These are phyloP conservation scores for Coranthus polyacanthus DNA, from an alignment of 2,797 vertebrate species.

Conservation along the genomic window DNA sequence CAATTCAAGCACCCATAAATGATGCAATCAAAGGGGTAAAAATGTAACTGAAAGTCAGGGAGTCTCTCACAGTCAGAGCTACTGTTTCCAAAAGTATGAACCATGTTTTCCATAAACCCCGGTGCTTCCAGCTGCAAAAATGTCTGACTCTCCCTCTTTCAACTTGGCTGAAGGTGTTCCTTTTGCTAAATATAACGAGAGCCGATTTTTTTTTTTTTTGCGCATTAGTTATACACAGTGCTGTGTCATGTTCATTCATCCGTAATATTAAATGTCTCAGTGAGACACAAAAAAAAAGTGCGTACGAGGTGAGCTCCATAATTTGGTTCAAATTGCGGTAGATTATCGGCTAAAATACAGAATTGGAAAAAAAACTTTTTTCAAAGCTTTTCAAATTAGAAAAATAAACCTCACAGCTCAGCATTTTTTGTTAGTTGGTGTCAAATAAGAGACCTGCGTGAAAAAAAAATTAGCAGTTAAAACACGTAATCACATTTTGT, in stretches of 20 bases:
- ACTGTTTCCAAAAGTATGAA: neutral
- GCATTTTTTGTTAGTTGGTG: neutral
- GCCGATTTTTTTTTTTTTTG: neutral
- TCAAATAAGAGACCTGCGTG: neutral
- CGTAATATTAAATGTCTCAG: neutral
- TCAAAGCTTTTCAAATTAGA: too few species aligned
- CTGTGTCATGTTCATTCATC: neutral
- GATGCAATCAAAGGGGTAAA: conserved; percentile 28
- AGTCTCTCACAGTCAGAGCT: neutral
- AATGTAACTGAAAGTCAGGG: conserved; percentile 11
- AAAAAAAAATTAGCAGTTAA: too few species aligned
- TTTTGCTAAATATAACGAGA: neutral
- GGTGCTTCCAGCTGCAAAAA: conserved; percentile 1
- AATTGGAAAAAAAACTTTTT: neutral
- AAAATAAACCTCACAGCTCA: neutral
- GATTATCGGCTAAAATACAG: neutral
- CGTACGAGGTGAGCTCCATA: too few species aligned
- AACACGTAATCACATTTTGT: too few species aligned
- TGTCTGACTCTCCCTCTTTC: neutral
- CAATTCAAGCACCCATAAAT: conserved; percentile 26
- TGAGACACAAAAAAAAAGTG: neutral
- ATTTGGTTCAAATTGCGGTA: too few species aligned
- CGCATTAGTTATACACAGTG: neutral
- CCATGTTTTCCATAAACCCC: neutral
- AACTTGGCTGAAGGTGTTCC: neutral